Evolutionary conservation across 2,797 vertebrate species (phyloP).

Genomic region (Eulemur coronatus): DNA sequence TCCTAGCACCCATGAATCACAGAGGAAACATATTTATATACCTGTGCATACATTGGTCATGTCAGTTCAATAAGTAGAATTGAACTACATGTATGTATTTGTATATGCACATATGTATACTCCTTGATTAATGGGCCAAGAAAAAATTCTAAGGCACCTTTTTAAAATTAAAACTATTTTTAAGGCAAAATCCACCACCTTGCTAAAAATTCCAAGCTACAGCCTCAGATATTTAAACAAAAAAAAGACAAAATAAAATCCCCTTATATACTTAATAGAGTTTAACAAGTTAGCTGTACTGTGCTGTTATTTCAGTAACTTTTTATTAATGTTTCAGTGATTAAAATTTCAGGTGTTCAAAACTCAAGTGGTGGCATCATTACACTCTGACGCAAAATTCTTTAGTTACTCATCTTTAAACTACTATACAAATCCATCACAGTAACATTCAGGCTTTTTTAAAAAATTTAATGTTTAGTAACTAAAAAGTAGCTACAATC

Average conservation of each 20-base stretch:
- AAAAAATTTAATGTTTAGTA: background rate
- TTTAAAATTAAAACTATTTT: background rate
- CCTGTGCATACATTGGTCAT: background rate
- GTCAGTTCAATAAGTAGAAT: background rate
- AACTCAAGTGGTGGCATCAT: background rate
- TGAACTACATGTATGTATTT: background rate
- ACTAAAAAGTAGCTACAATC: constrained; percentile 39
- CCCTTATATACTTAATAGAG: background rate
- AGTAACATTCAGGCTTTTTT: constrained; percentile 51
- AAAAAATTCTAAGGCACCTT: background rate
- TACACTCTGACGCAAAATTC: background rate
- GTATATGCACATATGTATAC: background rate
- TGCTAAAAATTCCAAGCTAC: constrained; percentile 48
- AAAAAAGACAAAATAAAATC: constrained; percentile 4
- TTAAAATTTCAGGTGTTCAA: constrained; percentile 63
- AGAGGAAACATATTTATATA: background rate
- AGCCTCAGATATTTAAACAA: constrained; percentile 37
- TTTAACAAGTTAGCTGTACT: background rate
- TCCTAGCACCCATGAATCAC: background rate
- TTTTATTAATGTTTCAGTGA: constrained; percentile 50
- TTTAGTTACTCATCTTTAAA: constrained; percentile 29
- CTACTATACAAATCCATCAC: constrained; percentile 4
- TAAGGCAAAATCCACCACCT: constrained; percentile 32
- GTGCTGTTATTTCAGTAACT: background rate
- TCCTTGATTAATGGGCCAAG: background rate